Conservation (phyloP, 2,797 vertebrate species). For the Sebastes umbrosus region DNA sequence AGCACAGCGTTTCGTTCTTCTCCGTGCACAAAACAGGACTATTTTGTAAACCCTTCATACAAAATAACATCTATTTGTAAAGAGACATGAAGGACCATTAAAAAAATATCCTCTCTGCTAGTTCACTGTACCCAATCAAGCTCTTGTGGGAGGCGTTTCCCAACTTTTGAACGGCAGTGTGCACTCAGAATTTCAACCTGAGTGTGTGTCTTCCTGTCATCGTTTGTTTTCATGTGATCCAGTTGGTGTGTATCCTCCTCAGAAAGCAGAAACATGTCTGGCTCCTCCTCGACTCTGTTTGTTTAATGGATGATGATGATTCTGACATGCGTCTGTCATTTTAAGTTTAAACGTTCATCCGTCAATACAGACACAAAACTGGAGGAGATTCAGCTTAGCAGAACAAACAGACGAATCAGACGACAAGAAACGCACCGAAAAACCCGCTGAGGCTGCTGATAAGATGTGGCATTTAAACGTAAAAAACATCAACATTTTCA, state of each 20-base stretch:
- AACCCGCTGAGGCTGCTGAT: background rate
- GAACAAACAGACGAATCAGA: background rate
- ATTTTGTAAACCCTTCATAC: background rate
- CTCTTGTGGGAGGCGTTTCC: background rate
- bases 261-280: background rate
- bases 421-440: background rate
- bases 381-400: background rate
- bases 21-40: background rate
- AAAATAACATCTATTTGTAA: background rate
- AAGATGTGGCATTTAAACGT: background rate
- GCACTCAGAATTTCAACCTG: background rate
- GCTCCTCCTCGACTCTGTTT: constrained; percentile 4
- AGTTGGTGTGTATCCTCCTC: constrained; percentile 6
- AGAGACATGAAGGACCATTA: background rate
- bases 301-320: background rate
- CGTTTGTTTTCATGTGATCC: constrained; percentile 11
- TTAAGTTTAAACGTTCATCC: background rate
- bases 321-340: background rate
- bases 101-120: background rate
- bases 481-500: background rate
- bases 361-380: background rate
- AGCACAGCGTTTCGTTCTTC: background rate
- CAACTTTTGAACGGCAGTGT: background rate
- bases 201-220: background rate
- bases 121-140: background rate